Evolutionary conservation across 2,113 vertebrate species (phyloP).

Genomic region (Struthidea cinerea): DNA sequence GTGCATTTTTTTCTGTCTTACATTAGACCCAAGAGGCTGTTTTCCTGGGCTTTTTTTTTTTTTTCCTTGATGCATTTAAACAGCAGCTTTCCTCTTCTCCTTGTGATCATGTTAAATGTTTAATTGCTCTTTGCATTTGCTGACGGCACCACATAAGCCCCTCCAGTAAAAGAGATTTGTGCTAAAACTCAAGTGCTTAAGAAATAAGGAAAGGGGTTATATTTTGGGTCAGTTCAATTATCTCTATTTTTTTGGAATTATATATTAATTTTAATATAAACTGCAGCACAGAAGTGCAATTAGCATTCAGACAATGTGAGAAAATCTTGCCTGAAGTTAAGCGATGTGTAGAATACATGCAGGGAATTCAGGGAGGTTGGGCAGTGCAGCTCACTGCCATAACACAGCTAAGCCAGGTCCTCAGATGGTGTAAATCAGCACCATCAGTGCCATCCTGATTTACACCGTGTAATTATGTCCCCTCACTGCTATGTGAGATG

Average conservation of each 20-base stretch:
- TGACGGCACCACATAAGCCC: conserved; percentile 42
- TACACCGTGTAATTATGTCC: not conserved
- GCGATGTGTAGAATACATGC: conserved; percentile 3
- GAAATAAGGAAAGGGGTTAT: conserved; percentile 55
- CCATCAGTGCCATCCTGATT: not conserved
- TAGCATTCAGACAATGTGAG: conserved; percentile 38
- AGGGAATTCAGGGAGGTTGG: conserved; percentile 9
- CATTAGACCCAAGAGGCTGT: not conserved
- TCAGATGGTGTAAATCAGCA: not conserved
- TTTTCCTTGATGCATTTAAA: not conserved
- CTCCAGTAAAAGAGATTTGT: conserved; percentile 62
- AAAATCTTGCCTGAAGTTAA: conserved; percentile 49
- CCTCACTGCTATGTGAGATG: not conserved
- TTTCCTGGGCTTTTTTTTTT: not conserved
- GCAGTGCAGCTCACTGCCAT: not conserved
- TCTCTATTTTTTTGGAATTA: not conserved
- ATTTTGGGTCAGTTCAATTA: conserved; percentile 56
- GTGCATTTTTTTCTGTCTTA: not conserved
- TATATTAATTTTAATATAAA: conserved; percentile 49
- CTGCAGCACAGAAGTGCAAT: conserved; percentile 1
- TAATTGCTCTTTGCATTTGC: conserved; percentile 65
- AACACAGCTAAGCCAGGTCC: not conserved
- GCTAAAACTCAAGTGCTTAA: conserved; percentile 54
- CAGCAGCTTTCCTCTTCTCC: conserved; percentile 1
- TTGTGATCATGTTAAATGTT: conserved; percentile 62